Evolutionary conservation across 2,113 vertebrate species (phyloP).

Genomic region (Diphyllodes magnificus): DNA sequence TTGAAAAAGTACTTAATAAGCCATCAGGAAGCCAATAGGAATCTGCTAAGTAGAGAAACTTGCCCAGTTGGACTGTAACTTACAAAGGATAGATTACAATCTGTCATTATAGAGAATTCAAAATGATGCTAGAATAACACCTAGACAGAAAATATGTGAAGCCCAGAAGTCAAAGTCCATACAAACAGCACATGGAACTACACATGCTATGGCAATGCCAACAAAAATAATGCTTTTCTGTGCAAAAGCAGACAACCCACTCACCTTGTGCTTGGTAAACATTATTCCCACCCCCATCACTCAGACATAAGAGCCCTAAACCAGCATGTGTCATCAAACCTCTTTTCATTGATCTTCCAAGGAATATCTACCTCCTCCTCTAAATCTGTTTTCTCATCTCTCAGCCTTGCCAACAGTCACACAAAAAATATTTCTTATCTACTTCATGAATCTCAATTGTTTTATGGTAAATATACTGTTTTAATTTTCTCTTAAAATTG

Average conservation of each 20-base stretch:
- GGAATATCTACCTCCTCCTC: constrained; percentile 43
- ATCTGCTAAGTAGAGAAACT: not conserved
- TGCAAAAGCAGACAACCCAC: not conserved
- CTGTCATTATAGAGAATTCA: not conserved
- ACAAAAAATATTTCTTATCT: not conserved
- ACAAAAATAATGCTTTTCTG: not conserved
- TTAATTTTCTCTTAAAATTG: not conserved
- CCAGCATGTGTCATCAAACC: not conserved
- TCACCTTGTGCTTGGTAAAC: constrained; percentile 14
- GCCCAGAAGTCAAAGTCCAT: not conserved
- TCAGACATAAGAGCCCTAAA: not conserved
- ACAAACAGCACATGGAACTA: not conserved
- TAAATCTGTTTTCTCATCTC: constrained; percentile 38
- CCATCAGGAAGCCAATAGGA: not conserved
- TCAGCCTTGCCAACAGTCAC: not conserved
- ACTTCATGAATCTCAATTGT: not conserved
- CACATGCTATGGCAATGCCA: not conserved
- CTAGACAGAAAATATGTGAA: not conserved
- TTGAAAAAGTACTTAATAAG: not conserved
- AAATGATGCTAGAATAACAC: not conserved
- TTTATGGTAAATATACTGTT: not conserved
- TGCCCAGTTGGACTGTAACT: not conserved
- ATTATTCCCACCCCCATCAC: not conserved
- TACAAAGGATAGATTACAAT: not conserved
- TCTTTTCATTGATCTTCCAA: constrained; percentile 23